Evolutionary conservation across 1,140 invertebrate species (phyloP), one percentile per base, ranked within the genome.

Genomic region (Paralvinella palmiformis): DNA sequence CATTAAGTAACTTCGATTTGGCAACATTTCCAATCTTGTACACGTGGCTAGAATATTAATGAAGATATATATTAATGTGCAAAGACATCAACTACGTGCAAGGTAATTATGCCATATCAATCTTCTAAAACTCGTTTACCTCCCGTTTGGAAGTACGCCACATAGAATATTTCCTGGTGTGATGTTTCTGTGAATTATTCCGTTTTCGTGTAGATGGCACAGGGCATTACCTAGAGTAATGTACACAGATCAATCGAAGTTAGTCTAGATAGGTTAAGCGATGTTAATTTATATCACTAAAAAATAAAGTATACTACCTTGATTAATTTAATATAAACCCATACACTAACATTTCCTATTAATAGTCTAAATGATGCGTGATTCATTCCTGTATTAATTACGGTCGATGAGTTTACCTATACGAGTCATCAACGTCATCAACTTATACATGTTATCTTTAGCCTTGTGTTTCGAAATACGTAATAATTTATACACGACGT

Each of bases 111-210:
- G 13, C n/a, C n/a, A 15, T 44, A 44, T 44, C n/a, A 44, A 44
- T 15, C 37, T 44, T 44, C n/a, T n/a, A 44, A n/a, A n/a, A 44
- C n/a, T 13, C n/a, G 13, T 44, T 59, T 68, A 81, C 74, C 74
- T 75, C 45, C 94, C 93, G 85, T 97, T 92, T 71, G 94, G 90
- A 63, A 90, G 88, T 37, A 96, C 91, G 75, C 90, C 96, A 80
- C 96, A 95, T 92, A 98, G 95, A 22, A 97, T 97, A 78, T 98
- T 98, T 7, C 94, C 94, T 15, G 95, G 95, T 74, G 98, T 98
- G n/a, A 98, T 83, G 81, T 98, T 94, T 66, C 95, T 81, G 75
- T 98, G 95, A 0, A 97, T 92, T 13, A 98, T 83, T 78, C 92
- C 71, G 2, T 69, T 58, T 70, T 95, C 92, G 20, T 94, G 84